Evolutionary conservation across 1,140 invertebrate genomes (phyloP).

Genomic region (Sitodiplosis mosellana): DNA sequence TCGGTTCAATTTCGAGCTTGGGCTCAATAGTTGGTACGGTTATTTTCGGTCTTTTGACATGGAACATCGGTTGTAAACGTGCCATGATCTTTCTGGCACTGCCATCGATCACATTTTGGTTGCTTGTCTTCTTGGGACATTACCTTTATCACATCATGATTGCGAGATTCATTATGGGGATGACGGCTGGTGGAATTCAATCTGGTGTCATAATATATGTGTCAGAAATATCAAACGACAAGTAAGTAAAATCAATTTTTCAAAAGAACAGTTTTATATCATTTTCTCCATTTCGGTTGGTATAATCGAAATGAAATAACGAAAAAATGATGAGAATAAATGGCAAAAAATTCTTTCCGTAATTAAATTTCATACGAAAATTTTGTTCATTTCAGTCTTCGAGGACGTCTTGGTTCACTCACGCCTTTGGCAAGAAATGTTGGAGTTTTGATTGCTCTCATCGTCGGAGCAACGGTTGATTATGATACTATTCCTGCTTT

Average conservation of each 20-base stretch:
- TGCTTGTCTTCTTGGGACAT: slow-evolving; percentile 8
- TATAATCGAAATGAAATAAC: no score
- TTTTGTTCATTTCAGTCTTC: slow-evolving; percentile 5
- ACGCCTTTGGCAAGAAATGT: slow-evolving; percentile 13
- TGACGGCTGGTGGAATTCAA: slow-evolving; percentile 18
- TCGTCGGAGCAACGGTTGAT: slow-evolving; percentile 14
- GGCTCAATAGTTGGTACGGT: slow-evolving; percentile 18
- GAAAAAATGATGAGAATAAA: no score
- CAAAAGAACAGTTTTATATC: no score
- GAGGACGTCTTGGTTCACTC: slow-evolving; percentile 15
- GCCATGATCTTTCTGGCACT: background rate
- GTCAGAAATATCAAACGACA: slow-evolving; percentile 19
- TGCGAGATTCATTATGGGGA: slow-evolving; percentile 21
- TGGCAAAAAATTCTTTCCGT: background rate
- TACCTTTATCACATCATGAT: slow-evolving; percentile 16
- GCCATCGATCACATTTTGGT: background rate
- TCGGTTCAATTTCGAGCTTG: slow-evolving; percentile 17
- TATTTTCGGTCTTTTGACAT: slow-evolving; percentile 2
- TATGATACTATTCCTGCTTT: slow-evolving; percentile 16
- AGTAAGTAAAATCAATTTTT: background rate
- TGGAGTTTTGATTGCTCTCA: slow-evolving; percentile 15
- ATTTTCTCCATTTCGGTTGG: no score
- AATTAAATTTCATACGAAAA: background rate
- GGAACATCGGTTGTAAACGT: background rate
- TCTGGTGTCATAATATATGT: slow-evolving; percentile 16